Base-by-base conservation (phyloP, 30 jellyfish, hydroid and myxozoan species). In the Pelagia noctiluca region DNA sequence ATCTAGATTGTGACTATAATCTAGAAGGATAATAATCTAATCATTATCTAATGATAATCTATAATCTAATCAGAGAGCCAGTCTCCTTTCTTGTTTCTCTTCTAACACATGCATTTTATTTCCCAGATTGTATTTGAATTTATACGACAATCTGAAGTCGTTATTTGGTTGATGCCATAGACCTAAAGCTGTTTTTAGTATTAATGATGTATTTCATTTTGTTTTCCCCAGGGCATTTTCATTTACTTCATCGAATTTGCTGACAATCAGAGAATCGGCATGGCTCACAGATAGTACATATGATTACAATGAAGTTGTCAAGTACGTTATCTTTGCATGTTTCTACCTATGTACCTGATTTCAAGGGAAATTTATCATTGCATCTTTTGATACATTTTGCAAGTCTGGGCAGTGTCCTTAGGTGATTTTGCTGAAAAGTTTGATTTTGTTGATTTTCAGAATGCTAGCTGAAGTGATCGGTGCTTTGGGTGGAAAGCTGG, bases 271-370 rank as follows among this genome's bases (percentile, higher is more conserved):
- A 19, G 99, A 94, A 66, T 94, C 99, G 0, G 90, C 99, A 3
- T 94, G 99, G 99, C 71, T 94, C 28, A 94, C 99, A 1, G 99
- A 94, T 74, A 96, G 90, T 64, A 94, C 99, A 1, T 94, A 94
- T 82, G 96, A 83, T 22, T 94, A 94, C 88, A 95, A 88, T 35
- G 99, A 94, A 57, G 97, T 94, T 68, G 99, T 94, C 47, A 85
- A 86, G 99, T 93, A 75, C 31, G 67, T 73, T 18, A 31, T 16
- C 10, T 71, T 10, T 71, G 54, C 8, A 3, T 35, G 38, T 25
- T 71, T 13, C 29, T 71, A 2, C 12, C 11, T 36, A 26, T 29
- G 65, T 8, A 7, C 19, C 10, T 26, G 18, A 30, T 3, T n/a
- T 34, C 8, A 8, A n/a, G n/a, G n/a, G n/a, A n/a, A n/a, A n/a